Percentiles rank a stretch among this genome's conserved stretches.
Conservation (phyloP, 1,140 invertebrate species). For the Drosophila watanabei region DNA sequence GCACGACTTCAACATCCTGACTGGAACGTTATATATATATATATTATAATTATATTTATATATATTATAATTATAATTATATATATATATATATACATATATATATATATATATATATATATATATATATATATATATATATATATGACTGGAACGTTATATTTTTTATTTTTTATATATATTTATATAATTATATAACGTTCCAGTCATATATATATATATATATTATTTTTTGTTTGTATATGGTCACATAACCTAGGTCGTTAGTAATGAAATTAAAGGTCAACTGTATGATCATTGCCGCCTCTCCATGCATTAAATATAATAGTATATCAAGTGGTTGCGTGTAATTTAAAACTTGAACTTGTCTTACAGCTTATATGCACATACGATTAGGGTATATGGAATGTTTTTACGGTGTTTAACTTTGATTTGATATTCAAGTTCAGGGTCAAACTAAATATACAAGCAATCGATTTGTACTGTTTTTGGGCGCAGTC, state of each 20-base stretch:
- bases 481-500: conserved; percentile 5
- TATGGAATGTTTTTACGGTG: conserved; percentile 11
- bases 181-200: not conserved
- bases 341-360: conserved; percentile 23
- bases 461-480: conserved; percentile 13
- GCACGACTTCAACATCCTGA: not conserved
- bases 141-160: no score
- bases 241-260: conserved; percentile 12
- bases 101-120: no score
- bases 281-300: conserved; percentile 9
- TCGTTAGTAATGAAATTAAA: not conserved
- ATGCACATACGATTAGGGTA: conserved; percentile 15
- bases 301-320: not conserved
- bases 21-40: not conserved
- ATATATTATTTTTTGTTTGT: not conserved
- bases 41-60: no score
- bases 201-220: no score
- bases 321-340: not conserved
- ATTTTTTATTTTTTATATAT: no score
- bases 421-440: conserved; percentile 16
- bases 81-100: no score
- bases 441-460: conserved; percentile 62
- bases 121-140: not conserved
- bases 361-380: conserved; percentile 20
- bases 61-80: no score